A percentile compares a stretch with the other conserved stretches of the same genome.
Evolutionary conservation across 1,140 invertebrate genomes (phyloP).

Genomic region (Dinothrombium tinctorium): DNA sequence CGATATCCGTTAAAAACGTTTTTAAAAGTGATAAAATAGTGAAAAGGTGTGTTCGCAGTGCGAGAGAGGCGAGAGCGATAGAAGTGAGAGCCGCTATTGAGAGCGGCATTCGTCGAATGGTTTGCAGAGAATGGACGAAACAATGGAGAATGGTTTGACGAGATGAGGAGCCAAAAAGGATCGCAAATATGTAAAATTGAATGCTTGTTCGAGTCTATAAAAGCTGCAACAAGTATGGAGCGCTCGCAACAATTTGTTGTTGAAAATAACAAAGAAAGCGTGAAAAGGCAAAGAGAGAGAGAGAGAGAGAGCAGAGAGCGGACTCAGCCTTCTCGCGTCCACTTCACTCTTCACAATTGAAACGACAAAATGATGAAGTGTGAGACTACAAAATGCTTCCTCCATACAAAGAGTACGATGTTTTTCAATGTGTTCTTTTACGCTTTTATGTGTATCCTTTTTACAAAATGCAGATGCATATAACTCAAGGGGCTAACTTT

Average conservation of each 20-base stretch:
- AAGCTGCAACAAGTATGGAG: not conserved
- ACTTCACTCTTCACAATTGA: not conserved
- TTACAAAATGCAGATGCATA: too few relatives aligned
- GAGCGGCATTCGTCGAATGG: not conserved
- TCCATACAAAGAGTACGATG: too few relatives aligned
- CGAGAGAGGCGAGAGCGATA: not conserved
- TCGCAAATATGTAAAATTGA: too few relatives aligned
- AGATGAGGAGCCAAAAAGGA: not conserved
- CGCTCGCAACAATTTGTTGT: too few relatives aligned
- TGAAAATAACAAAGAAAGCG: not conserved
- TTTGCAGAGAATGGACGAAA: not conserved
- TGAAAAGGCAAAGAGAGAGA: not conserved
- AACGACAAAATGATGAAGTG: conserved; percentile 1
- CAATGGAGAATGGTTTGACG: not conserved
- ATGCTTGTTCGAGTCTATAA: not conserved
- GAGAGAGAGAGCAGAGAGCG: not conserved
- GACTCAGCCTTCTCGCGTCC: not conserved
- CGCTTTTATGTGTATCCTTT: too few relatives aligned
- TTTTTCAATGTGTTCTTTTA: too few relatives aligned
- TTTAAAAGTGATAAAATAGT: not conserved
- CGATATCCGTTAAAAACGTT: not conserved
- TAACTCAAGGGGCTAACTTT: too few relatives aligned
- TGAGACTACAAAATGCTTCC: too few relatives aligned
- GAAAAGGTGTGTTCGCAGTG: not conserved
- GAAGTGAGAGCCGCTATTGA: not conserved